Evolutionary conservation across 2,797 vertebrate species (phyloP), one percentile per base, ranked within the genome.

Genomic region (Ctenochaetus hawaiiensis): DNA sequence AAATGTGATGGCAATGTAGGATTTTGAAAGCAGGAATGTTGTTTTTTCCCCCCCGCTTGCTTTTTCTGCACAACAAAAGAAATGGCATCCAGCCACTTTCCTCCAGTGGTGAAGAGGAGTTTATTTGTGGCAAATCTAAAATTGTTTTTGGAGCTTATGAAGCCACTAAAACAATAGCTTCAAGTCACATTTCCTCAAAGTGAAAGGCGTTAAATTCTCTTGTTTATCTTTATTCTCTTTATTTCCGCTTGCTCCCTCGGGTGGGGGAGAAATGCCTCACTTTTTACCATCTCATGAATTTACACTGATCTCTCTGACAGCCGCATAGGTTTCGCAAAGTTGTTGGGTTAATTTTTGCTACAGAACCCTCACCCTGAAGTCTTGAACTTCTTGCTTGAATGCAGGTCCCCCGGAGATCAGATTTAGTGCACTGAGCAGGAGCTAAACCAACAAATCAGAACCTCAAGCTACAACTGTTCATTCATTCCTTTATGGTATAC

Each of bases 371-470:
- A 17, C 45, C 41, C 47, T 54, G 43, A 56, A 64, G 51, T 86
- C 68, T 80, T 18, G 23, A 67, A 63, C 75, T 57, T 83, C 30
- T 71, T 68, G 68, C 65, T 78, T 82, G 54, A 88, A 74, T 43
- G 12, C 37, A 44, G 60, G 47, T 66, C 90, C 58, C 20, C 23
- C 68, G 85, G 64, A 81, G 78, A 60, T 53, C 20, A 66, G 59
- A 69, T 83, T 77, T 53, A 66, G 48, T 52, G 72, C 76, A 77
- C 7, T 43, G 84, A 77, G 39, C 70, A 79, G 60, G 63, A 85
- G 81, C 53, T 72, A 84, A 81, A 23, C 62, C 54, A 85, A 72
- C 75, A 89, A 80, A 88, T 74, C 78, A 89, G 41, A 83, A 76
- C 87, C 77, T 85, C 71, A 45, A 77, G 78, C 86, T 83, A 56